phyloP scores from a whole-genome alignment of 2,113 vertebrate genomes.

The Dromas ardeola region DNA sequence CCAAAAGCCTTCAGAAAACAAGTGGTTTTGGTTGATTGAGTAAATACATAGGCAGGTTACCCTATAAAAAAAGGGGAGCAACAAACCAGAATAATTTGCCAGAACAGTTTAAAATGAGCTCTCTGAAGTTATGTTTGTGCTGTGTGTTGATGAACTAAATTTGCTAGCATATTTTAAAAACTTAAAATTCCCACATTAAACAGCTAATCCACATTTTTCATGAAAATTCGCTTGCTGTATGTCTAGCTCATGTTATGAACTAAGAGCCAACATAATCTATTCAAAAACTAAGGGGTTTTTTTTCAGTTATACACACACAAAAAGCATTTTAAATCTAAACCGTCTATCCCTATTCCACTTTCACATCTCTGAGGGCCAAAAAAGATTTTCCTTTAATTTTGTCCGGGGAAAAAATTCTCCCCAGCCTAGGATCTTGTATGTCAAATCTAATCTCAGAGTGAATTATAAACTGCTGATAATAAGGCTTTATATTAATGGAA shows the following conservation, averaged over 20 bases:
- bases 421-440: constrained; percentile 15
- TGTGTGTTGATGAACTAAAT: neutral
- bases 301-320: neutral
- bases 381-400: constrained; percentile 23
- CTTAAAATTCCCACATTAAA: neutral
- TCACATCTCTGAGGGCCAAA: neutral
- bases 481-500: constrained; percentile 53
- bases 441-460: constrained; percentile 7
- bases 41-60: neutral
- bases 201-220: neutral
- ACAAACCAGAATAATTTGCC: neutral
- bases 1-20: neutral
- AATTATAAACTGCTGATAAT: constrained; percentile 37
- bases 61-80: neutral
- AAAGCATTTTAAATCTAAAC: constrained; percentile 15
- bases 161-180: neutral
- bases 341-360: neutral
- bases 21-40: neutral
- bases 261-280: neutral
- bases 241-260: neutral
- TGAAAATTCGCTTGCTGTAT: neutral
- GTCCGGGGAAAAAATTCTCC: neutral
- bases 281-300: neutral
- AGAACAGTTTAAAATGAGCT: neutral
- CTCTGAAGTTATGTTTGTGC: neutral